phyloP scores from a whole-genome alignment of 2,888 invertebrate species.

The Pammene fasciana region DNA sequence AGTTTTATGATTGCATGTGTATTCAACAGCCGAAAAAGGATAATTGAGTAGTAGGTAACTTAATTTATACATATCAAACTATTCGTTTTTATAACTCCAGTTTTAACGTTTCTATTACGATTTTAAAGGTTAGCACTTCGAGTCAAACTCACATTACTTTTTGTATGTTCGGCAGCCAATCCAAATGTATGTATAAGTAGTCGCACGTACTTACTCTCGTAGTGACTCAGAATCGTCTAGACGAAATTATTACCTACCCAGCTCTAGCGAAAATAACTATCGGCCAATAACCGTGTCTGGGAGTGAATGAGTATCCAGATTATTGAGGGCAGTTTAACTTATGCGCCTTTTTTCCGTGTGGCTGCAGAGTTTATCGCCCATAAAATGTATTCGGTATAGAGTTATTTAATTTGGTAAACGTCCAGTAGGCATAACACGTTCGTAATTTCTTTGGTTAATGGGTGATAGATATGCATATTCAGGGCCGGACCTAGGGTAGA shows the following conservation, averaged over 20 bases:
- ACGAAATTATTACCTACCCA: slow-evolving; percentile 24
- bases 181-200: neutral
- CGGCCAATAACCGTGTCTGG: slow-evolving; percentile 18
- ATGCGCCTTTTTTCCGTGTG: no score
- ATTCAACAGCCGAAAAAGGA: no score
- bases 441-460: no score
- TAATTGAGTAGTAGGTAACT: no score
- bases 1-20: no score
- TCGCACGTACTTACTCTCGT: neutral
- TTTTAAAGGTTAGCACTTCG: neutral
- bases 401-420: neutral
- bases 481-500: no score
- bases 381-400: slow-evolving; percentile 10
- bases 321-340: neutral
- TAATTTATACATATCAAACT: no score
- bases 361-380: slow-evolving; percentile 4
- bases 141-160: neutral
- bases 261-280: slow-evolving; percentile 10
- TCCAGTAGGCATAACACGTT: no score
- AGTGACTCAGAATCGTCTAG: slow-evolving; percentile 29
- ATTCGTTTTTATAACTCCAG: no score
- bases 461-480: no score
- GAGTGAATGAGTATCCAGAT: neutral
- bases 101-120: no score
- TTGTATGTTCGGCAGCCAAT: neutral